Evolutionary conservation across 2,113 vertebrate genomes (phyloP).

Genomic region (Lates calcarifer): DNA sequence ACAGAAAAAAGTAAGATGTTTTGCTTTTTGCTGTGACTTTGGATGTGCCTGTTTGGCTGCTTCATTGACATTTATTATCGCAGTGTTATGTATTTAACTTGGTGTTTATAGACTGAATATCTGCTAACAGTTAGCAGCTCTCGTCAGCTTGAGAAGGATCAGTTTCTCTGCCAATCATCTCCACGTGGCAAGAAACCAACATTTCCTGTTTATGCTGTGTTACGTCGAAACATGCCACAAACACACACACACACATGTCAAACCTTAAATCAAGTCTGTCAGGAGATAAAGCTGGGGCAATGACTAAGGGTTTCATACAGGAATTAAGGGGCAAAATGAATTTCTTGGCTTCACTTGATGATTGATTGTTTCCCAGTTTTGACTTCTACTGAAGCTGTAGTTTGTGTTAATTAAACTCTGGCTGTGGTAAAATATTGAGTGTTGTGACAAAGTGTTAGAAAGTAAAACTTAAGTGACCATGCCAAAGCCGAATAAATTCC

Average conservation of each 20-base stretch:
- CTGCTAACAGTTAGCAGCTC: conserved; percentile 25
- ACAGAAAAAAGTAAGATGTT: no score
- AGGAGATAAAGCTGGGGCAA: conserved; percentile 42
- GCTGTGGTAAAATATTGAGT: conserved; percentile 8
- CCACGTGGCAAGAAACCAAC: conserved; percentile 50
- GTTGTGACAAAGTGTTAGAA: conserved; percentile 30
- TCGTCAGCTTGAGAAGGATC: conserved; percentile 30
- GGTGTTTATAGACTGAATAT: not conserved
- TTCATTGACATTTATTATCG: not conserved
- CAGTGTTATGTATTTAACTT: not conserved
- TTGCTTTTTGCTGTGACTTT: not conserved
- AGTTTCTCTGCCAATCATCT: conserved; percentile 51
- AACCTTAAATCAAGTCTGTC: conserved; percentile 1
- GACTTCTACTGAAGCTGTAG: not conserved
- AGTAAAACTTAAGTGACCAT: not conserved
- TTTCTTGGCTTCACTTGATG: conserved; percentile 16
- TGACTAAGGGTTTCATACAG: conserved; percentile 32
- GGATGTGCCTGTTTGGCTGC: not conserved
- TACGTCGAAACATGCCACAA: conserved; percentile 38
- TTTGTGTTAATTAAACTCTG: conserved; percentile 13
- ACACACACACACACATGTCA: conserved; percentile 13
- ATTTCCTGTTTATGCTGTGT: conserved; percentile 46
- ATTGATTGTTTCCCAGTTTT: conserved; percentile 26
- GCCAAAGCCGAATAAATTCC: conserved; percentile 10
- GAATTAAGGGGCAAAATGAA: not conserved